These are phyloP conservation scores for Mionectes olivaceus DNA, from an alignment of 2,797 vertebrate species.

Conservation along the genomic window DNA sequence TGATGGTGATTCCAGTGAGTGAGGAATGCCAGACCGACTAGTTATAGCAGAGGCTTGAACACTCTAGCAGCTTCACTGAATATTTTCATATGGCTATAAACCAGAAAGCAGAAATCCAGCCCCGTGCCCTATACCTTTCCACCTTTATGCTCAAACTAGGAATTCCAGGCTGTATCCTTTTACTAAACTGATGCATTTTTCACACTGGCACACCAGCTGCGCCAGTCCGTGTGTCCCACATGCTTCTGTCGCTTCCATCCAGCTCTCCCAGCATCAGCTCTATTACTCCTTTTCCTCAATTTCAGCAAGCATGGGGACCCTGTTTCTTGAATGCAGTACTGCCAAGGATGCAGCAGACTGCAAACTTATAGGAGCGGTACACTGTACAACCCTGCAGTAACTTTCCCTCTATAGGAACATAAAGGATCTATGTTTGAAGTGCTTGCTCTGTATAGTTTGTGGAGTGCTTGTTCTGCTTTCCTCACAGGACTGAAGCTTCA, in stretches of 20 bases:
- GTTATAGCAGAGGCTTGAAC: background rate
- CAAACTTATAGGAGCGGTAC: background rate
- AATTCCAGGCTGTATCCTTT: background rate
- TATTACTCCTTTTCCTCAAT: background rate
- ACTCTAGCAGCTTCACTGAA: background rate
- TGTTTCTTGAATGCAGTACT: background rate
- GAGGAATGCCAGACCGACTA: background rate
- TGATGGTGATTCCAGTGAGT: background rate
- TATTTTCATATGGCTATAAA: background rate
- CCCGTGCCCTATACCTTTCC: background rate
- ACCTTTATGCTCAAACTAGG: background rate
- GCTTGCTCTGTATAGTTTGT: background rate
- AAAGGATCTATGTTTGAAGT: background rate
- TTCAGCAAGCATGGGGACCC: background rate
- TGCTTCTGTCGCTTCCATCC: background rate
- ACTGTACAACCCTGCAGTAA: background rate
- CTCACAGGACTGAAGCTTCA: background rate
- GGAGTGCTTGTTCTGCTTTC: background rate
- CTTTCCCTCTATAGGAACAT: background rate
- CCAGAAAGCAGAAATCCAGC: background rate
- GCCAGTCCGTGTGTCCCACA: background rate
- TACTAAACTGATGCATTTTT: background rate
- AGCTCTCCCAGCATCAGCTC: background rate
- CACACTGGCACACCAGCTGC: background rate
- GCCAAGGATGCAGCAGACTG: background rate